A percentile compares a stretch with the other conserved stretches of the same genome.
Conservation (phyloP, 2,888 invertebrate species). For the Lepidonotus clava region DNA sequence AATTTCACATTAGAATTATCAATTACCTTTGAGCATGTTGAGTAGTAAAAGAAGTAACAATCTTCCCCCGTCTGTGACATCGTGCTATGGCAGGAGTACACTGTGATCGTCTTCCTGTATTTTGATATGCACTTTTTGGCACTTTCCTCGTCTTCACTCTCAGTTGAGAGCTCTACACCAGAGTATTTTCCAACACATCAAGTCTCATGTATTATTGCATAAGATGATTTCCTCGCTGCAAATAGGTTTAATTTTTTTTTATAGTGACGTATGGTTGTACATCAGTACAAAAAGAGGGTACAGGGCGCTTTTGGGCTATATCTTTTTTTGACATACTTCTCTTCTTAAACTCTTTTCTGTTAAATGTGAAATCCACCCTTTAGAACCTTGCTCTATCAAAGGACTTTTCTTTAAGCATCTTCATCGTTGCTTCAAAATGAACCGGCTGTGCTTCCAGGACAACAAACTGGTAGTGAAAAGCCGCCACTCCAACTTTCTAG, state of each 20-base stretch:
- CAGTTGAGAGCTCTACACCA: too few species aligned
- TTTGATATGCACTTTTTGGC: background rate
- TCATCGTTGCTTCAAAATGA: background rate
- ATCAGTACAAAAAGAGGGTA: background rate
- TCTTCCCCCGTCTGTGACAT: constrained; percentile 83
- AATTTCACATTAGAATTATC: too few species aligned
- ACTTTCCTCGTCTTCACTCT: background rate
- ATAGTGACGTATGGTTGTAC: background rate
- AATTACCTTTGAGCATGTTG: constrained; percentile 90
- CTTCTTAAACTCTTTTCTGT: background rate
- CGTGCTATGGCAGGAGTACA: too few species aligned
- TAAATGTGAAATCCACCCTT: background rate
- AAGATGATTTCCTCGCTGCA: background rate
- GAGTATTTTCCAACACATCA: too few species aligned
- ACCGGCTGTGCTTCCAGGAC: background rate
- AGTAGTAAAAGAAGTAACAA: constrained; percentile 94
- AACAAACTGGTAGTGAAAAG: background rate
- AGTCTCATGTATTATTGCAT: background rate
- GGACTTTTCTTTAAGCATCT: background rate
- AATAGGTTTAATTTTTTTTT: constrained; percentile 1
- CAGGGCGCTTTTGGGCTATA: background rate
- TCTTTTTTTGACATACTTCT: constrained; percentile 21
- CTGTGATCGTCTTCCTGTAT: background rate
- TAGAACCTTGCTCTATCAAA: background rate
- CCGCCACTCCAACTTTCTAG: too few species aligned